Percentiles rank a stretch among this genome's conserved stretches.
These are phyloP conservation scores for Pyralis farinalis DNA, from an alignment of 2,888 invertebrate genomes.

Conservation along the genomic window DNA sequence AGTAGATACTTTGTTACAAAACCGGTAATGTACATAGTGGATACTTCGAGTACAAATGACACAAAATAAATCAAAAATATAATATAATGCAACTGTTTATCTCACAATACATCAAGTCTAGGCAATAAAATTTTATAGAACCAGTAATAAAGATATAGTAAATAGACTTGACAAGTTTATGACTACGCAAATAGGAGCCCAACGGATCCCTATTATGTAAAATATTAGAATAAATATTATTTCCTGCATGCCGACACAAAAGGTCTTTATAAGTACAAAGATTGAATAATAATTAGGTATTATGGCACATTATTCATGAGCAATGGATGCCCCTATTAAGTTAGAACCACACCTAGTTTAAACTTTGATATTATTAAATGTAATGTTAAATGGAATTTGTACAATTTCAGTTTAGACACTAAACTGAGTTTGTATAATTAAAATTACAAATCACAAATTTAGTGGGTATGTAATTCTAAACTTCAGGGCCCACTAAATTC, in stretches of 20 bases:
- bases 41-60: too few species aligned
- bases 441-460: too few species aligned
- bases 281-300: conserved; percentile 8
- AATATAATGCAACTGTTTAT: too few species aligned
- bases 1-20: too few species aligned
- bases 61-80: too few species aligned
- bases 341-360: background rate
- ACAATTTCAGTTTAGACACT: too few species aligned
- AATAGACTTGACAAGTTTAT: conserved; percentile 3
- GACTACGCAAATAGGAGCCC: conserved; percentile 3
- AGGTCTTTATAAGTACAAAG: conserved; percentile 7
- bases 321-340: conserved; percentile 1
- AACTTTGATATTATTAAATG: too few species aligned
- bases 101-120: background rate
- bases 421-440: too few species aligned
- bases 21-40: too few species aligned
- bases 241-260: conserved; percentile 9
- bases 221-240: conserved; percentile 6
- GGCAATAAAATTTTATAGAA: conserved; percentile 7
- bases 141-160: conserved; percentile 1
- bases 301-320: conserved; percentile 4
- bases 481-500: too few species aligned
- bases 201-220: conserved; percentile 6
- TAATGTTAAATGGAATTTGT: too few species aligned
- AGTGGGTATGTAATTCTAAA: too few species aligned